Evolutionary conservation across 2,797 vertebrate genomes (phyloP).

Genomic region (Chromobotia macracanthus): DNA sequence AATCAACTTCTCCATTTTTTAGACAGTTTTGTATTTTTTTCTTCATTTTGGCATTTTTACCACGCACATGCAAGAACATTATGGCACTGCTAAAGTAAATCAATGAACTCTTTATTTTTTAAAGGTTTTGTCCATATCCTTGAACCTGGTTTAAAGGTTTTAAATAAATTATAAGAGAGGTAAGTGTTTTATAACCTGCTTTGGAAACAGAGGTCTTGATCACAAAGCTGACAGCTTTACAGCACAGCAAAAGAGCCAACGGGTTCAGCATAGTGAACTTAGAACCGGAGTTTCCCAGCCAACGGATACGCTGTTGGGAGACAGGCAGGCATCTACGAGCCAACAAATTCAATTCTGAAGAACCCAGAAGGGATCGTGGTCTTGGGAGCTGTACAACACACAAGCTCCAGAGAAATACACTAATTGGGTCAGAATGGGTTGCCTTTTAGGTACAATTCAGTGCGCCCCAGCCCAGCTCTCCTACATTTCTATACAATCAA

Average conservation of each 20-base stretch:
- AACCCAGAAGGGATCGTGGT: constrained; percentile 66
- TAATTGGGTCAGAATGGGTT: constrained; percentile 65
- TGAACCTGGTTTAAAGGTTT: constrained; percentile 28
- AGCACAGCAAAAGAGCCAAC: constrained; percentile 55
- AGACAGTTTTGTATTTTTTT: constrained; percentile 7
- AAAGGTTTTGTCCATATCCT: constrained; percentile 32
- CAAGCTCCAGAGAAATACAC: constrained; percentile 61
- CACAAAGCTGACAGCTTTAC: constrained; percentile 59
- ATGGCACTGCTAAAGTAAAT: not conserved
- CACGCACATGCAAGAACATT: too few relatives aligned
- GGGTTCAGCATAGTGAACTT: constrained; percentile 65
- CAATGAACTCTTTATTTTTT: not conserved
- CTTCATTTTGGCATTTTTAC: not conserved
- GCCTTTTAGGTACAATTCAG: constrained; percentile 55
- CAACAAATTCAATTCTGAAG: constrained; percentile 70
- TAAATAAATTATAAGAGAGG: constrained; percentile 46
- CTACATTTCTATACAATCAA: not conserved
- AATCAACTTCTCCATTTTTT: not conserved
- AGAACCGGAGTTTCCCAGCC: constrained; percentile 56
- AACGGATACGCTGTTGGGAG: constrained; percentile 60
- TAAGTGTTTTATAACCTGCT: constrained; percentile 50
- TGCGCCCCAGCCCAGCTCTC: constrained; percentile 1
- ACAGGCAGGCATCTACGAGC: constrained; percentile 59
- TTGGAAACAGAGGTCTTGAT: constrained; percentile 49
- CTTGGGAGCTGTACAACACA: constrained; percentile 65